These are phyloP conservation scores for Spinibarbus caldwelli DNA, from an alignment of 2,797 vertebrate genomes.

Conservation along the genomic window DNA sequence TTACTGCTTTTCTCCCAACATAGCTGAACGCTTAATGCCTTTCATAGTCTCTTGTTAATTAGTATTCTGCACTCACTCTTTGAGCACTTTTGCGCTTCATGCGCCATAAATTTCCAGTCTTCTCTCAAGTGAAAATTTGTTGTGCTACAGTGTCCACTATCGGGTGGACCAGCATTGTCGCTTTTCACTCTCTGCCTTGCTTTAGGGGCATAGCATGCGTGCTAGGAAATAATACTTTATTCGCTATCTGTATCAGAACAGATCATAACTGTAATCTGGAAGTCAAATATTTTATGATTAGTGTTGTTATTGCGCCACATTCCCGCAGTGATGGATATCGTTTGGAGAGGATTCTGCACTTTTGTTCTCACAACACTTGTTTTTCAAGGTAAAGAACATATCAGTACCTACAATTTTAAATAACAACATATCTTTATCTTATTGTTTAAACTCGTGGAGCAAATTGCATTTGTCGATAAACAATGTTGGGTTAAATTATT, in stretches of 20 bases:
- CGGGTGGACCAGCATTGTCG: slow-evolving; percentile 2
- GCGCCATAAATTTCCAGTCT: slow-evolving; percentile 49
- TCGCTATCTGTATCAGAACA: not conserved
- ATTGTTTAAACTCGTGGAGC: not conserved
- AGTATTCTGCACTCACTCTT: slow-evolving; percentile 56
- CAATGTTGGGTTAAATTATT: not conserved
- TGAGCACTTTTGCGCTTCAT: slow-evolving; percentile 42
- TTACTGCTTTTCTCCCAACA: not conserved
- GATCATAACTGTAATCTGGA: not conserved
- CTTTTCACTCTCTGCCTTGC: slow-evolving; percentile 8
- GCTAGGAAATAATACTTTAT: not conserved
- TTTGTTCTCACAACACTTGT: slow-evolving; percentile 34
- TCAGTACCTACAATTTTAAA: not conserved
- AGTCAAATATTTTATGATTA: not conserved
- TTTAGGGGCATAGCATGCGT: not conserved
- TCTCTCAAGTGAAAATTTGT: slow-evolving; percentile 32
- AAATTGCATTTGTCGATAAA: slow-evolving; percentile 7
- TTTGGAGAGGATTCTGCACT: slow-evolving; percentile 39
- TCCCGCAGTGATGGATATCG: slow-evolving; percentile 34
- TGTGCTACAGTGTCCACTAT: not conserved
- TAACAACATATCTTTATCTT: not conserved
- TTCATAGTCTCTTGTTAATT: slow-evolving; percentile 52
- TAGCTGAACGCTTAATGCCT: slow-evolving; percentile 29
- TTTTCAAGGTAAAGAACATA: slow-evolving; percentile 47
- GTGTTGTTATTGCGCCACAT: not conserved